Evolutionary conservation across 1,140 invertebrate species (phyloP).

Genomic region (Theocolax elegans): DNA sequence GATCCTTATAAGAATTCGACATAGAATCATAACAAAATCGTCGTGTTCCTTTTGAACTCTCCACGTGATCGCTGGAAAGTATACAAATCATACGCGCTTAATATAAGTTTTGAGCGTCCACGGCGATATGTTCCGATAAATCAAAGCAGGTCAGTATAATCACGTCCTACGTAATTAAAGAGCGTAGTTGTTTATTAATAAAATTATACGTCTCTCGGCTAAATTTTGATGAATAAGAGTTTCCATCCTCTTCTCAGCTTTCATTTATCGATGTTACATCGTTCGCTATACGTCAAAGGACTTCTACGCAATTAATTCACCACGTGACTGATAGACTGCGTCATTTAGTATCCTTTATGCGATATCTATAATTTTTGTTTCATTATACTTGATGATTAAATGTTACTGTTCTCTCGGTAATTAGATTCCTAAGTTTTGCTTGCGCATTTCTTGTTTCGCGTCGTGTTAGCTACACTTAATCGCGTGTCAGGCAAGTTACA

Average conservation of each 20-base stretch:
- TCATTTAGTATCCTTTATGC: slow-evolving; percentile 2
- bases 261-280: slow-evolving; percentile 1
- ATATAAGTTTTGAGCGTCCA: not conserved
- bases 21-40: slow-evolving; percentile 25
- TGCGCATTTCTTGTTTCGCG: not conserved
- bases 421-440: slow-evolving; percentile 14
- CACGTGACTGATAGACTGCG: not conserved
- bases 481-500: slow-evolving; percentile 11
- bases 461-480: not conserved
- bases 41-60: not conserved
- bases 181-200: slow-evolving; percentile 24
- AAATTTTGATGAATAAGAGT: slow-evolving; percentile 37
- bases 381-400: slow-evolving; percentile 15
- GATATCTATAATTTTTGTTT: not conserved
- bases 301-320: not conserved
- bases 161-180: slow-evolving; percentile 10
- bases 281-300: not conserved
- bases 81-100: no score
- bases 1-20: slow-evolving; percentile 17
- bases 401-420: slow-evolving; percentile 3
- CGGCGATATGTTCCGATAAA: not conserved
- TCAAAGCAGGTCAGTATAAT: slow-evolving; percentile 12
- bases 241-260: not conserved
- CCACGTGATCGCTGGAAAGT: no score
- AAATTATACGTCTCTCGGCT: slow-evolving; percentile 6